These are phyloP conservation scores for Phalera bucephala DNA, from an alignment of 2,888 invertebrate genomes.

Conservation along the genomic window DNA sequence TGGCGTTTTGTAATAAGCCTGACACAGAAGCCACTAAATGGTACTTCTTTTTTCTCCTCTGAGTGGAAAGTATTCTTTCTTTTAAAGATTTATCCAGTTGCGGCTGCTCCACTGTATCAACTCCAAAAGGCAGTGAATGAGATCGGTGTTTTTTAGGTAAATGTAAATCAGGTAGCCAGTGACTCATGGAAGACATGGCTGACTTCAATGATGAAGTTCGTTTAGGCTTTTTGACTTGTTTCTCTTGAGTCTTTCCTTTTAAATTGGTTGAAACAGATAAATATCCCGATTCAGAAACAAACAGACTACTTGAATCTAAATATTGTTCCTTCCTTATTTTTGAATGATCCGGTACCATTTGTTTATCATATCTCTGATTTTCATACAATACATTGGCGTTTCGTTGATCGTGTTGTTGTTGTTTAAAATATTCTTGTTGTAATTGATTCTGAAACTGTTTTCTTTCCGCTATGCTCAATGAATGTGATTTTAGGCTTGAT, in stretches of 20 bases:
- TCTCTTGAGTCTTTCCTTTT: constrained; percentile 79
- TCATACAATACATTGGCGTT: constrained; percentile 70
- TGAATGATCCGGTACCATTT: constrained; percentile 51
- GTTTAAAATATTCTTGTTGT: constrained; percentile 79
- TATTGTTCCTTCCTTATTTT: constrained; percentile 71
- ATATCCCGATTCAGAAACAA: constrained; percentile 91
- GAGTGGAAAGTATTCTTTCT: constrained; percentile 73
- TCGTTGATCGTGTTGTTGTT: constrained; percentile 79
- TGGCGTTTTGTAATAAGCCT: constrained; percentile 92
- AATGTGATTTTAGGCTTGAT: constrained; percentile 82
- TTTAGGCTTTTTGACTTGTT: constrained; percentile 86
- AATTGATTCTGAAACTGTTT: constrained; percentile 80
- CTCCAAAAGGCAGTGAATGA: constrained; percentile 90
- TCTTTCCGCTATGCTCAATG: constrained; percentile 80
- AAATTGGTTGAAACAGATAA: constrained; percentile 88
- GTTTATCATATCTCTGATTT: constrained; percentile 58
- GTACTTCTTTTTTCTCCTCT: constrained; percentile 89
- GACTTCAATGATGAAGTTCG: constrained; percentile 89
- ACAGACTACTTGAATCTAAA: constrained; percentile 75
- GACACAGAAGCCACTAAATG: constrained; percentile 92
- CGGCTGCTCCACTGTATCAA: constrained; percentile 79
- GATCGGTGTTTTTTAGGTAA: constrained; percentile 90
- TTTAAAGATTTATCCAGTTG: constrained; percentile 75
- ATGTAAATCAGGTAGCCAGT: constrained; percentile 91
- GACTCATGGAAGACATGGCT: constrained; percentile 91